Evolutionary conservation across 2,113 vertebrate species (phyloP).

Genomic region (Callipepla squamata): DNA sequence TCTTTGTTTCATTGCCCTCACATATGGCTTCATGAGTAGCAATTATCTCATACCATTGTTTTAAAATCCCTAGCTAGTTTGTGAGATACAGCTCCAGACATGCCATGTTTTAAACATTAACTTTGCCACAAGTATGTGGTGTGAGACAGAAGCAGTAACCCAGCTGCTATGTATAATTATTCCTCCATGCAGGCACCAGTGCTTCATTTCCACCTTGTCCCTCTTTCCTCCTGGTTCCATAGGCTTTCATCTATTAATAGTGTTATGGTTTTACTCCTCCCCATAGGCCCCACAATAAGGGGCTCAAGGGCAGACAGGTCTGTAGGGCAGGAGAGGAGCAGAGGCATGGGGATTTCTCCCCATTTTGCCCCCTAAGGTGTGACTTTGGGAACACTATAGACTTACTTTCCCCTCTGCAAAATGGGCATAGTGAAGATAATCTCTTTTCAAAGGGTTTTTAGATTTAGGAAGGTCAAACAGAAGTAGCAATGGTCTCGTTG

Average conservation of each 20-base stretch:
- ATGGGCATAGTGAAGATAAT: neutral
- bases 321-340: neutral
- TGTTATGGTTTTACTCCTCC: neutral
- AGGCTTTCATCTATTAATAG: neutral
- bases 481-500: neutral
- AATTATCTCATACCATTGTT: constrained; percentile 48
- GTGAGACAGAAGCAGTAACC: neutral
- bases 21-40: neutral
- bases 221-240: accelerated
- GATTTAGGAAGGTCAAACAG: neutral
- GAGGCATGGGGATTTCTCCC: neutral
- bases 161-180: neutral
- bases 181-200: neutral
- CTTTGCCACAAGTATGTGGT: neutral
- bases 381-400: neutral
- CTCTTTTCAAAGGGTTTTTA: neutral
- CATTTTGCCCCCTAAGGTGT: neutral
- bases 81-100: constrained; percentile 43
- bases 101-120: neutral
- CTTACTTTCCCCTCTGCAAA: neutral
- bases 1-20: constrained; percentile 29
- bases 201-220: neutral
- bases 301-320: neutral
- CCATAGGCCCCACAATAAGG: neutral
- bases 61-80: constrained; percentile 26